Evolutionary conservation across 2,113 vertebrate genomes (phyloP), one percentile per base, ranked within the genome.

Genomic region (Felis chaus): DNA sequence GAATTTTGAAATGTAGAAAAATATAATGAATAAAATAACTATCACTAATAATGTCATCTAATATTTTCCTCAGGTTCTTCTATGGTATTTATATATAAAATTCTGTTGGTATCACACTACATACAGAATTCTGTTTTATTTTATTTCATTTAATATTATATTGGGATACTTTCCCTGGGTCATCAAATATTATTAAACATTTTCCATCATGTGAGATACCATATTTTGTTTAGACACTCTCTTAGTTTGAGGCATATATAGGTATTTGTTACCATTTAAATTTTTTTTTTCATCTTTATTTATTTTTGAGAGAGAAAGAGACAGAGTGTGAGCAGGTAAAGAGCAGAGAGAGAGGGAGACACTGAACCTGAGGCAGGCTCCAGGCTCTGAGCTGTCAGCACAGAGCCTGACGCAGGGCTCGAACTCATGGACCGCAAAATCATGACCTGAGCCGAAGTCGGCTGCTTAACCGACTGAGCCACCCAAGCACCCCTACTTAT

Each of bases 171-270:
- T 80, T 61, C 57, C 12, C 13, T 48, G 55, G 21, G 31, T 65
- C 23, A 91, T 88, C 78, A 95, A 84, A 80, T 80, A 91, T 87
- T 89, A 84, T 65, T 45, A 33, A 89, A 53, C 19, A 78, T 53
- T 82, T 91, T 55, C 23, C 19, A 63, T 88, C 16, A 76, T 8
- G 41, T 68, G 80, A 90, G 23, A 57, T 45, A 63, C 2, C 4
- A 39, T 73, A 89, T 93, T 90, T 93, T 55, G 81, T 57, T 81
- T 50, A 91, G 57, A 88, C 27, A 55, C 83, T 45, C 9, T 55
- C n/a, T 39, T 50, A 36, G 61, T 73, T 95, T 57, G 55, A 79
- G 61, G 63, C 21, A 66, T 55, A 73, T 65, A 50, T 18, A 91
- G 15, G n/a, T 12, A 68, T 25, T 74, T 57, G 83, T 76, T 80